Percentiles rank a stretch among this genome's conserved stretches.
These are phyloP conservation scores for Drosophila sulfurigaster DNA, from an alignment of 1,140 invertebrate genomes.

Conservation along the genomic window DNA sequence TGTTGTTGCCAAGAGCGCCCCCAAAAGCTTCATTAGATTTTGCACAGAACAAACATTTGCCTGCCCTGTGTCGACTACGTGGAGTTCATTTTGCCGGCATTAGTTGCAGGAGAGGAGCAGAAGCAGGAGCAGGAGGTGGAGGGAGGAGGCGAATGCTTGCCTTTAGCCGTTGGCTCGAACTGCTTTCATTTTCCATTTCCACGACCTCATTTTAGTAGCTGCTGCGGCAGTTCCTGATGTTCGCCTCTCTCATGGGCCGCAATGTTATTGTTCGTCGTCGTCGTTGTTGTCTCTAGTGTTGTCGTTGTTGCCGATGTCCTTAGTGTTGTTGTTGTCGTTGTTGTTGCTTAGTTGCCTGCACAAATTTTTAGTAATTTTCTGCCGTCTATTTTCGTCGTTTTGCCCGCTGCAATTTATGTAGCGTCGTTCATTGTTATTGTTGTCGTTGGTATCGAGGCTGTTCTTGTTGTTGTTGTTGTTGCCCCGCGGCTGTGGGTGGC, in stretches of 20 bases:
- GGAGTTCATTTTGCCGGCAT: slow-evolving; percentile 61
- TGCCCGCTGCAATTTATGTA: slow-evolving; percentile 51
- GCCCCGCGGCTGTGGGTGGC: slow-evolving; percentile 74
- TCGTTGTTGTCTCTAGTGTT: slow-evolving; percentile 34
- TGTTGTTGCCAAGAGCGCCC: slow-evolving; percentile 13
- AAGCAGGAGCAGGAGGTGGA: background rate
- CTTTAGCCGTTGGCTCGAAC: slow-evolving; percentile 54
- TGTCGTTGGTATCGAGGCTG: slow-evolving; percentile 25
- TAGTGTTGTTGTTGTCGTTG: slow-evolving; percentile 31
- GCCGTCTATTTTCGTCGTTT: slow-evolving; percentile 49
- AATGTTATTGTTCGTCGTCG: background rate
- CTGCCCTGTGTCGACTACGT: slow-evolving; percentile 19
- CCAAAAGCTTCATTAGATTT: slow-evolving; percentile 57
- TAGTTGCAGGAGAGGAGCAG: slow-evolving; percentile 20
- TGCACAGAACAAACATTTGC: slow-evolving; percentile 32
- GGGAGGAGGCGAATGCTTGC: background rate
- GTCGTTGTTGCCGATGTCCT: slow-evolving; percentile 19
- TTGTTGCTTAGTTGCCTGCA: slow-evolving; percentile 46
- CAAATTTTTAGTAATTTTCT: slow-evolving; percentile 56
- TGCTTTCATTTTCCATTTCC: slow-evolving; percentile 85
- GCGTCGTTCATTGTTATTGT: slow-evolving; percentile 18
- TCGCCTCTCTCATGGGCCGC: slow-evolving; percentile 14
- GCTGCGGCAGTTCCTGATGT: slow-evolving; percentile 16
- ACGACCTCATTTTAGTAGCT: slow-evolving; percentile 73
- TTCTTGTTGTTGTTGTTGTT: slow-evolving; percentile 43